phyloP scores from a whole-genome alignment of 2,113 vertebrate species.

The Anguilla japonica region DNA sequence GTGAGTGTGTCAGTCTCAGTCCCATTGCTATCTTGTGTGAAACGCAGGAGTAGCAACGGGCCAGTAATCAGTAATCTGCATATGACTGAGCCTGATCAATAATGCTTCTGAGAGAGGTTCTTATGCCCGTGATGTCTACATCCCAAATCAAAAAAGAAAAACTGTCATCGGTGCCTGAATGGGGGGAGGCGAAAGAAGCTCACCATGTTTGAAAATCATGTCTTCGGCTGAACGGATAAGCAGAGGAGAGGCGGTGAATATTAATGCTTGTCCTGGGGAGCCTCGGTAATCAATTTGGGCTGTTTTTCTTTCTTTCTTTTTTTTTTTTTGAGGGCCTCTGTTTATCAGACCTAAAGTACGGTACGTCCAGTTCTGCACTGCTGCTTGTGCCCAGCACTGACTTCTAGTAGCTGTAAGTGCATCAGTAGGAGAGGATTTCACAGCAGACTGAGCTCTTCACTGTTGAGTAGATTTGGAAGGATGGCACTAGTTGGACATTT shows the following conservation, averaged over 20 bases:
- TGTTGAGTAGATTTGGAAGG: not conserved
- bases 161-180: not conserved
- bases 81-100: not conserved
- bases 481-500: not conserved
- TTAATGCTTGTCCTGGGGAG: slow-evolving; percentile 1
- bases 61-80: not conserved
- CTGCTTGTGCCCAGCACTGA: not conserved
- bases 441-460: not conserved
- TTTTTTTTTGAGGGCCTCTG: not conserved
- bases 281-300: not conserved
- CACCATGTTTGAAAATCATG: not conserved
- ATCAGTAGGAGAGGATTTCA: not conserved
- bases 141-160: not conserved
- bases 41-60: not conserved
- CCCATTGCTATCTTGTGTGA: not conserved
- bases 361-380: not conserved
- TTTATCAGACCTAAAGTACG: not conserved
- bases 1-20: not conserved
- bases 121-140: not conserved
- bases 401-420: not conserved
- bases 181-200: not conserved
- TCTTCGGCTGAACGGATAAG: not conserved
- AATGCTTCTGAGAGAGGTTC: not conserved
- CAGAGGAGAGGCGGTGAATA: not conserved
- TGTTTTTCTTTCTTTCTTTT: too few relatives aligned